Conservation (phyloP, 1,140 invertebrate genomes). For the Sminthurides bifidus region DNA sequence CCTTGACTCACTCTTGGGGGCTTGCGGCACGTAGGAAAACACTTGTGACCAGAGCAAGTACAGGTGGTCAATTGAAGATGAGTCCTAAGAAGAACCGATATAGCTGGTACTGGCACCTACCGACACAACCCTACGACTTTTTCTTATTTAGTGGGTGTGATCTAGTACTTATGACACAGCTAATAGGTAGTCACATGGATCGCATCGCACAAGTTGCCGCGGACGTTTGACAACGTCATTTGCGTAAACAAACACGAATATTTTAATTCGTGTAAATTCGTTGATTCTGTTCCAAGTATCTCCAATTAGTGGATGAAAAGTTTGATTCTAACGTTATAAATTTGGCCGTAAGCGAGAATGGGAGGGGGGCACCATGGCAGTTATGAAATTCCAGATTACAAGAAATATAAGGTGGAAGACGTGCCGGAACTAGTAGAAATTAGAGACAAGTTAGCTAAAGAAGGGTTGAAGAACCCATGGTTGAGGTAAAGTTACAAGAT, state of each 20-base stretch:
- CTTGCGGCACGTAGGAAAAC: no score
- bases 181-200: no score
- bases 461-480: constrained; percentile 72
- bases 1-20: no score
- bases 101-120: no score
- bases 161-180: no score
- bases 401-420: constrained; percentile 58
- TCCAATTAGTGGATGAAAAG: not conserved
- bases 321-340: not conserved
- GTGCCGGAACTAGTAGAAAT: constrained; percentile 48
- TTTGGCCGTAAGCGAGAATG: not conserved
- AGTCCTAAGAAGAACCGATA: no score
- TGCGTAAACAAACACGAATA: not conserved
- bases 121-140: no score
- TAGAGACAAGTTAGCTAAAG: constrained; percentile 48
- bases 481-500: constrained; percentile 49
- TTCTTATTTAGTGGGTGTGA: no score
- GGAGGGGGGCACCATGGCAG: constrained; percentile 38
- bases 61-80: no score
- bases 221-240: not conserved
- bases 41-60: no score
- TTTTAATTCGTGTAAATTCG: not conserved
- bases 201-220: no score
- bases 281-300: not conserved
- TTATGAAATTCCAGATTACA: constrained; percentile 51